Conservation (phyloP, 2,888 invertebrate species). For the Limnephilus rhombicus region DNA sequence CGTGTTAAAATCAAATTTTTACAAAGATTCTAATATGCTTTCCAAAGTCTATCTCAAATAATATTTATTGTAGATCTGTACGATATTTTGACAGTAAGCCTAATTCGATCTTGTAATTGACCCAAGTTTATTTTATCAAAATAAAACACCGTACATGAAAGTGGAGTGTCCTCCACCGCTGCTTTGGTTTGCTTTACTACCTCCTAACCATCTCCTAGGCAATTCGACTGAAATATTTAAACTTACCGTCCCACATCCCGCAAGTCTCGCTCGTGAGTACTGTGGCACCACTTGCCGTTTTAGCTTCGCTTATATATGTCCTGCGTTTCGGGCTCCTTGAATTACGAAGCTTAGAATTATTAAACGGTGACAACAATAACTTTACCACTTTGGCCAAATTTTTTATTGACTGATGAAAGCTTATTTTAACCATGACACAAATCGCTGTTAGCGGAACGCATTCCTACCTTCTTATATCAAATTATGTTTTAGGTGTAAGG, state of each 20-base stretch:
- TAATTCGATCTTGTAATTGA: not conserved
- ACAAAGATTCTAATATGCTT: too few species aligned
- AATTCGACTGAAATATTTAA: conserved; percentile 27
- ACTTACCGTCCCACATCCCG: not conserved
- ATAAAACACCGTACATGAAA: not conserved
- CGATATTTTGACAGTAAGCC: not conserved
- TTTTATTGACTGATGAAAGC: not conserved
- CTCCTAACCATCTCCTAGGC: not conserved
- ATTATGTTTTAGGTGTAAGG: too few species aligned
- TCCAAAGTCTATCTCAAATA: too few species aligned
- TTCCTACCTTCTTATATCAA: too few species aligned
- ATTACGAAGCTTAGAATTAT: not conserved
- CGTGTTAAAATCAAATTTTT: too few species aligned
- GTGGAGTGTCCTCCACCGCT: not conserved
- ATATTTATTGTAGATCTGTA: too few species aligned
- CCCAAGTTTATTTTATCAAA: not conserved
- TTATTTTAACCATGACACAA: not conserved
- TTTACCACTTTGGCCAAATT: not conserved
- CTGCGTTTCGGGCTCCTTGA: not conserved
- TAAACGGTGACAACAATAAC: not conserved
- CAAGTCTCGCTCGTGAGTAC: conserved; percentile 2
- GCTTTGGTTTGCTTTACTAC: not conserved
- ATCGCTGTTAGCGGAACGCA: not conserved
- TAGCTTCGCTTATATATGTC: not conserved
- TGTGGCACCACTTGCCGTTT: not conserved